Evolutionary conservation across 2,797 vertebrate species (phyloP), one percentile per base, ranked within the genome.

Genomic region (Otus scops): DNA sequence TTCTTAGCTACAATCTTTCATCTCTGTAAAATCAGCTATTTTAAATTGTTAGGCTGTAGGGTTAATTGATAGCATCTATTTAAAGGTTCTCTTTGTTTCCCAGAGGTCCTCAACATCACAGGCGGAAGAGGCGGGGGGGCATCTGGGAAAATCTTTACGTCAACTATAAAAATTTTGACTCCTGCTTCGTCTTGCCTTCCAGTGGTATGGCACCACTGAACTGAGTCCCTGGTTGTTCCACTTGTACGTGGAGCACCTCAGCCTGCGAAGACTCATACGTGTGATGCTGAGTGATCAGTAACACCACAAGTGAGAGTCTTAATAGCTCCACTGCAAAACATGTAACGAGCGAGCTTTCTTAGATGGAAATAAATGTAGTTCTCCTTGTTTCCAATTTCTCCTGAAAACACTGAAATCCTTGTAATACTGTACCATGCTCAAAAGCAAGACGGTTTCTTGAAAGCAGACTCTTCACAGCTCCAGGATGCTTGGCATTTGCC

Each of bases 1-100:
- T 89, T 87, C 81, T 74, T 85, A 93, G 86, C 43, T 79, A 69
- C 45, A 84, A 56, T 57, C 85, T 92, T 89, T 76, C 59, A 90
- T 89, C 77, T 92, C 80, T 79, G 28, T 81, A 78, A 92, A 92
- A 95, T 76, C 67, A 80, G 28, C 50, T 79, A 45, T 73, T 47
- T 59, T 43, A 47, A 79, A 71, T n/a, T 67, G 45, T 73, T 75
- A 57, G 15, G 39, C 77, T 87, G 64, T 45, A 74, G 83, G 45
- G 41, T 79, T 70, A 90, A 90, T 39, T 53, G 88, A 89, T 60
- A 80, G 13, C 41, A 94, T 93, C 77, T 79, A 69, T 73, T 79
- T 85, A 82, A 89, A 92, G 3, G 60, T 57, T 90, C 59, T 65
- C 12, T 79, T 15, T 86, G 50, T 86, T 94, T 80, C 83, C 36